Evolutionary conservation across 1,140 invertebrate species (phyloP), one percentile per base, ranked within the genome.

Genomic region (Calosoma granatense): DNA sequence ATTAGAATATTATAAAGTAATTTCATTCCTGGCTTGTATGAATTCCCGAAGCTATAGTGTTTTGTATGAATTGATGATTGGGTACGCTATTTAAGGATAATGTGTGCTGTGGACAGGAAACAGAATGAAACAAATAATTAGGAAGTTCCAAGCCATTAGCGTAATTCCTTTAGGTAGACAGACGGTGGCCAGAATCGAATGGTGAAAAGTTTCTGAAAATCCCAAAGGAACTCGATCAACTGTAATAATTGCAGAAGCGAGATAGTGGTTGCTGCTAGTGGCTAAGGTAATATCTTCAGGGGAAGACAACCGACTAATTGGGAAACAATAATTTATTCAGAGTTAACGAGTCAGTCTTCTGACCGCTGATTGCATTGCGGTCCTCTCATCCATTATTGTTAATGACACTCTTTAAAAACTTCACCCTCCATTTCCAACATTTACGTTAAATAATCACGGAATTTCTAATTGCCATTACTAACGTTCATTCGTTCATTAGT

Each of bases 261-360:
- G 26, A n/a, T n/a, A n/a, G n/a, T n/a, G 26, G 14, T 30, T 4
- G 26, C 26, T 4, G 26, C 4, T 47, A 17, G 41, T 17, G 41
- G 41, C 15, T 47, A 36, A 47, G 41, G 41, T 47, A 47, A 47
- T 47, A 12, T 47, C 41, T 47, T 47, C 9, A 47, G 17, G 15
- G 6, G 41, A 17, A 47, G 41, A 47, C 41, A 47, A 6, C 6
- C 15, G 6, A 17, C 41, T 47, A 47, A 47, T 47, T 47, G 41
- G 41, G 41, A 47, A 47, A 47, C 41, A 47, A 47, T 47, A 47
- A 47, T 47, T 47, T 47, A 47, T 47, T 47, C 41, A 47, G 41
- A 47, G 41, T 17, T 47, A 47, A 47, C 41, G 41, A 47, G 9
- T 47, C 41, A 3, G 9, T 47, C 41, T 47, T 17, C 41, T 47